Evolutionary conservation across 2,797 vertebrate genomes (phyloP).

Genomic region (Siniperca scherzeri): DNA sequence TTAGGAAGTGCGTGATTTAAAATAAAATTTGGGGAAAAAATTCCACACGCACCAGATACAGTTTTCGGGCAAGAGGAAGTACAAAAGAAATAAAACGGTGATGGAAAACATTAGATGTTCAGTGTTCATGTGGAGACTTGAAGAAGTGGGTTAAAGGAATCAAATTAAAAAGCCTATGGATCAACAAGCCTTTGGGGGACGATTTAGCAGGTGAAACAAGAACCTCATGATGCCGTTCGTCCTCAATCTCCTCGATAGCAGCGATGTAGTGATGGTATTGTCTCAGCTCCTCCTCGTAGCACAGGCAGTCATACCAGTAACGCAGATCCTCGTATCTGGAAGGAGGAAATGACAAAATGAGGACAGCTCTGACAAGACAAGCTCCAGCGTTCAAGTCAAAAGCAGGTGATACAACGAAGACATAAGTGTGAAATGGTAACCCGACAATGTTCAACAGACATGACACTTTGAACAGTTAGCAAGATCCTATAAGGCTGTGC

Average conservation of each 20-base stretch:
- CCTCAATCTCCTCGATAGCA: conserved; percentile 78
- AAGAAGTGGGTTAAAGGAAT: neutral
- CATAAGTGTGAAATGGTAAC: neutral
- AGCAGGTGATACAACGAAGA: neutral
- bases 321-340: conserved; percentile 86
- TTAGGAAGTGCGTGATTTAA: neutral
- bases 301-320: conserved; percentile 87
- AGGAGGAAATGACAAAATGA: neutral
- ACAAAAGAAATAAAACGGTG: conserved; percentile 1
- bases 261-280: conserved; percentile 82
- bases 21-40: conserved; percentile 31
- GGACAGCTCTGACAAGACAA: neutral
- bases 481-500: neutral
- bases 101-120: conserved; percentile 17
- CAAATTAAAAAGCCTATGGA: neutral
- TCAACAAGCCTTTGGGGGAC: neutral
- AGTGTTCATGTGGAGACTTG: neutral
- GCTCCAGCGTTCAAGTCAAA: neutral
- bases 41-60: neutral
- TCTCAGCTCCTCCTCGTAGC: conserved; percentile 85
- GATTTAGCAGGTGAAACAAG: conserved; percentile 15
- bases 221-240: conserved; percentile 70
- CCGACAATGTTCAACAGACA: neutral
- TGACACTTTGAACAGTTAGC: neutral
- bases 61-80: conserved; percentile 3